phyloP scores from a whole-genome alignment of 2,113 vertebrate species.

The Polypterus bichir region DNA sequence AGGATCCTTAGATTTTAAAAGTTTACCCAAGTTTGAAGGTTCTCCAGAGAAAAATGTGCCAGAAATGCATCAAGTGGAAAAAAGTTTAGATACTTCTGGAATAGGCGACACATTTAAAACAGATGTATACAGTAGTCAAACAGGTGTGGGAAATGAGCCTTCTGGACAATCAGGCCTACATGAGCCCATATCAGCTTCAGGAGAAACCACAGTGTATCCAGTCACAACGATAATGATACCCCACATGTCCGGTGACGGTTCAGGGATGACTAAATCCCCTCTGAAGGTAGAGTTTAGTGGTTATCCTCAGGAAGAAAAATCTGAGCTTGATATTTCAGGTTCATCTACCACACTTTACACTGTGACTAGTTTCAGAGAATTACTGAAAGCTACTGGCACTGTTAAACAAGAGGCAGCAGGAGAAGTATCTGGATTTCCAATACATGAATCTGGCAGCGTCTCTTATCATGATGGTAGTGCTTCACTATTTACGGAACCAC shows the following conservation, averaged over 20 bases:
- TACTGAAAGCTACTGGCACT: conserved; percentile 4
- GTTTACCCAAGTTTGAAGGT: too few species aligned
- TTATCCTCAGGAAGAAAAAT: neutral
- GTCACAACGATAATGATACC: conserved; percentile 15
- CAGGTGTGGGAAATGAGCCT: neutral
- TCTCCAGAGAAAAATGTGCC: too few species aligned
- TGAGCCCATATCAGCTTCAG: neutral
- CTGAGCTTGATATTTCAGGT: conserved; percentile 22
- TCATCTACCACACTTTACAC: conserved; percentile 14
- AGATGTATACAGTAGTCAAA: neutral
- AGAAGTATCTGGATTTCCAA: neutral
- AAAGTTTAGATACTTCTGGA: neutral
- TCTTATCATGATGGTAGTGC: conserved; percentile 5
- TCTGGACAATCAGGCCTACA: conserved; percentile 8
- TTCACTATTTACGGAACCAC: neutral
- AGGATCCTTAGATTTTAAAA: too few species aligned
- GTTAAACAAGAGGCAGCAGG: conserved; percentile 18
- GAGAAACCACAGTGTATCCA: neutral
- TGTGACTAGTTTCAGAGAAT: conserved; percentile 12
- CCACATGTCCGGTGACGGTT: conserved; percentile 9
- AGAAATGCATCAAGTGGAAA: neutral
- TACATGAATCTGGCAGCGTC: neutral
- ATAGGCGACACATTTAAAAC: neutral
- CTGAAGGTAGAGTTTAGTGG: neutral
- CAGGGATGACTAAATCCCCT: conserved; percentile 11